These are phyloP conservation scores for Manduca sexta DNA, from an alignment of 1,140 invertebrate genomes.

Conservation along the genomic window DNA sequence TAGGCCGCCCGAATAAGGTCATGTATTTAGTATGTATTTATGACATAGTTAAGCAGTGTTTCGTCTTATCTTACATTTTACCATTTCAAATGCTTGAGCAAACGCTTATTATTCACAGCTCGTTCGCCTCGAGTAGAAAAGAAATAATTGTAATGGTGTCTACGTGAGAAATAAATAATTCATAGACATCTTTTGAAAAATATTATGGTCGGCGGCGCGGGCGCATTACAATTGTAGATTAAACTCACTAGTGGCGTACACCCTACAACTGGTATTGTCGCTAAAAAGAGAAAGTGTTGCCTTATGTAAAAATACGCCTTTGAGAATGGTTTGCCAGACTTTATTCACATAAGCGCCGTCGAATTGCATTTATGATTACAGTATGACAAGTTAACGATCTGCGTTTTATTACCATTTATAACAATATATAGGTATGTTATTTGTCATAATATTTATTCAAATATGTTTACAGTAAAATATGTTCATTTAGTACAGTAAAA, in stretches of 20 bases:
- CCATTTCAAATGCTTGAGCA: slow-evolving; percentile 16
- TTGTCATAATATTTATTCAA: too few relatives aligned
- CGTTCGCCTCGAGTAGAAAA: slow-evolving; percentile 58
- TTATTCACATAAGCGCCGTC: too few relatives aligned
- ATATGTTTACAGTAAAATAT: too few relatives aligned
- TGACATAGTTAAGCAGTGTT: not conserved
- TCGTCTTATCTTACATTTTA: slow-evolving; percentile 15
- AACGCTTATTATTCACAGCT: slow-evolving; percentile 57
- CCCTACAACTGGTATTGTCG: slow-evolving; percentile 9
- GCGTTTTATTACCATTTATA: too few relatives aligned
- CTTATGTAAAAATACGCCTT: not conserved
- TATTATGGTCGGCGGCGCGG: slow-evolving; percentile 56
- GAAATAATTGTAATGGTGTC: slow-evolving; percentile 68
- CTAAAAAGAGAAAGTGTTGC: slow-evolving; percentile 6
- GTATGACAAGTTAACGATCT: too few relatives aligned
- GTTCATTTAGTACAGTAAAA: too few relatives aligned
- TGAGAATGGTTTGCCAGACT: too few relatives aligned
- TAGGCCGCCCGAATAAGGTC: too few relatives aligned
- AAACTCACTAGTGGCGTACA: slow-evolving; percentile 27
- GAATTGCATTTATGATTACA: too few relatives aligned
- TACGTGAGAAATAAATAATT: slow-evolving; percentile 67
- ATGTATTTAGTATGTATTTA: not conserved
- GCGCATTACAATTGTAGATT: slow-evolving; percentile 68
- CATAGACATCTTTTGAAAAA: slow-evolving; percentile 67
- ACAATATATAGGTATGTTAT: too few relatives aligned